Evolutionary conservation across 2,797 vertebrate species (phyloP).

Genomic region (Lepilemur septentrionalis): DNA sequence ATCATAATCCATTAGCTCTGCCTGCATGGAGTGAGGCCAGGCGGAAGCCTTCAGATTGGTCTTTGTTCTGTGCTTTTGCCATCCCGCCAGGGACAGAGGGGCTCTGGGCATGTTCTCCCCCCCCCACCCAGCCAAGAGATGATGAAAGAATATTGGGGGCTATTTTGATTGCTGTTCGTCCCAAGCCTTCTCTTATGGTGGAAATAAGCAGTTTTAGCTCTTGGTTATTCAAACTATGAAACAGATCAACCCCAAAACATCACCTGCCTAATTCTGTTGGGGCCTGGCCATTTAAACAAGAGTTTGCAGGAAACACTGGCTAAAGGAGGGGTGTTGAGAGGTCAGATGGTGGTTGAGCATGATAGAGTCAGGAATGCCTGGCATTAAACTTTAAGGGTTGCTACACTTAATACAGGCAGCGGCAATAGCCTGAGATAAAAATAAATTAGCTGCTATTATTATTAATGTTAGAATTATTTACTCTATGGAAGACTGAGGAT

Average conservation of each 20-base stretch:
- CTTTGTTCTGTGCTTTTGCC: constrained; percentile 71
- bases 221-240: constrained; percentile 36
- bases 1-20: constrained; percentile 78
- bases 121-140: neutral
- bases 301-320: neutral
- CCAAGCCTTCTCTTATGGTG: neutral
- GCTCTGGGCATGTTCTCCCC: neutral
- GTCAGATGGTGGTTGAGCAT: neutral
- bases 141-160: neutral
- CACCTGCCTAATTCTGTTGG: neutral
- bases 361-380: neutral
- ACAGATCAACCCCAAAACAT: neutral
- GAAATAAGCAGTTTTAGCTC: neutral
- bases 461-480: neutral
- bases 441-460: neutral
- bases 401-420: neutral
- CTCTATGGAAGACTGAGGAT: neutral
- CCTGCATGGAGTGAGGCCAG: constrained; percentile 70
- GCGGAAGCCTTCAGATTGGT: constrained; percentile 51
- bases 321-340: neutral
- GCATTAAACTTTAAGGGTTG: neutral
- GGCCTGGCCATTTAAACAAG: neutral
- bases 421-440: neutral
- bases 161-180: constrained; percentile 23
- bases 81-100: constrained; percentile 42